Evolutionary conservation across 2,888 invertebrate species (phyloP).

Genomic region (Macroteleia sp.): DNA sequence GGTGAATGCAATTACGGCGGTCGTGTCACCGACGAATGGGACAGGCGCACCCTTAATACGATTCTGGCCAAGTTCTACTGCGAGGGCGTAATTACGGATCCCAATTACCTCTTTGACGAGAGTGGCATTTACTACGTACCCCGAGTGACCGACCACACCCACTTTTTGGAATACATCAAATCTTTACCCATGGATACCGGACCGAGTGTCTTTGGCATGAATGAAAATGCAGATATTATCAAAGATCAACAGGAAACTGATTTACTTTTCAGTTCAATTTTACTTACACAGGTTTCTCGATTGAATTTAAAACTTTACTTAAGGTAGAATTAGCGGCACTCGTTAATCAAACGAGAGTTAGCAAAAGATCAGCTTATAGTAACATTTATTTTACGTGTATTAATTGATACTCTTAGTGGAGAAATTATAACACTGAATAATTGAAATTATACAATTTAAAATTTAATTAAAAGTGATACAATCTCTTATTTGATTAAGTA

Average conservation of each 20-base stretch:
- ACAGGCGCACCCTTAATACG: conserved; percentile 93
- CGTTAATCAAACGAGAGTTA: too few relatives aligned
- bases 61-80: conserved; percentile 93
- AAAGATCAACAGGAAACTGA: conserved; percentile 95
- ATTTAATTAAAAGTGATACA: too few relatives aligned
- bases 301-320: too few relatives aligned
- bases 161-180: conserved; percentile 88
- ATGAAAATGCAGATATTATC: conserved; percentile 93
- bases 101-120: conserved; percentile 75
- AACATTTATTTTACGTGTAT: too few relatives aligned
- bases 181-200: conserved; percentile 90
- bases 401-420: too few relatives aligned
- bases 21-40: conserved; percentile 98
- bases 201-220: conserved; percentile 96
- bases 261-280: conserved; percentile 88
- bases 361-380: too few relatives aligned
- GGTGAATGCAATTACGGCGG: conserved; percentile 99
- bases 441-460: too few relatives aligned
- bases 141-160: conserved; percentile 88
- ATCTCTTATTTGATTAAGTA: too few relatives aligned
- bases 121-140: conserved; percentile 90
- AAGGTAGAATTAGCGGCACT: too few relatives aligned
- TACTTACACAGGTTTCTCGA: conserved; percentile 95
- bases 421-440: too few relatives aligned
- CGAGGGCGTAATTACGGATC: conserved; percentile 87